phyloP scores from a whole-genome alignment of 2,888 invertebrate genomes.

The Siphlonurus alternatus region DNA sequence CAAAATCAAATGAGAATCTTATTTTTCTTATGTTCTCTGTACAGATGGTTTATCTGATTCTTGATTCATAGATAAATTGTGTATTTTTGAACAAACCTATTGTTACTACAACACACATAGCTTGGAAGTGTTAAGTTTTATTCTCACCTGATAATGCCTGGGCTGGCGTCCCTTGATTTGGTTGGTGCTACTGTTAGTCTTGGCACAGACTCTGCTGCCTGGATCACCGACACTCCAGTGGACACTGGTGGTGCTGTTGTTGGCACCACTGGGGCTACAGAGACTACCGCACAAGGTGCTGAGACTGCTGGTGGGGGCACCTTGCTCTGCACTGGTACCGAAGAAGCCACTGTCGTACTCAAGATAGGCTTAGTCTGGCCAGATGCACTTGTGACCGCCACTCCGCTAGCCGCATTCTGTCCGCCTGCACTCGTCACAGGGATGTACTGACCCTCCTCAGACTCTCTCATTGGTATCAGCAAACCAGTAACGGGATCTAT shows the following conservation, averaged over 20 bases:
- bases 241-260: background rate
- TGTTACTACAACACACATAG: no score
- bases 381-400: slow-evolving; percentile 3
- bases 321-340: background rate
- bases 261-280: background rate
- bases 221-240: background rate
- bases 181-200: no score
- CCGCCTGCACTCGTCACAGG: slow-evolving; percentile 25
- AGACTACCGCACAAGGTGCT: background rate
- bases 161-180: no score
- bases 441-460: slow-evolving; percentile 50
- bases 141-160: no score
- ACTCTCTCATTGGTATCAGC: slow-evolving; percentile 49
- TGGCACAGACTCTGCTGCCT: background rate
- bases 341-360: background rate
- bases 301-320: background rate
- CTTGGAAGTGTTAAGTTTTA: no score
- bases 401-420: background rate
- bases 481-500: slow-evolving; percentile 61
- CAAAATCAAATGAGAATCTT: no score
- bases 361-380: background rate
- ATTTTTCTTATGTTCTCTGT: no score
- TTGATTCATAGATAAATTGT: no score
- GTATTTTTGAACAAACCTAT: no score
- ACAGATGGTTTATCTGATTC: no score